Conservation (phyloP, 1,140 invertebrate genomes). For the Leptinotarsa defecta region DNA sequence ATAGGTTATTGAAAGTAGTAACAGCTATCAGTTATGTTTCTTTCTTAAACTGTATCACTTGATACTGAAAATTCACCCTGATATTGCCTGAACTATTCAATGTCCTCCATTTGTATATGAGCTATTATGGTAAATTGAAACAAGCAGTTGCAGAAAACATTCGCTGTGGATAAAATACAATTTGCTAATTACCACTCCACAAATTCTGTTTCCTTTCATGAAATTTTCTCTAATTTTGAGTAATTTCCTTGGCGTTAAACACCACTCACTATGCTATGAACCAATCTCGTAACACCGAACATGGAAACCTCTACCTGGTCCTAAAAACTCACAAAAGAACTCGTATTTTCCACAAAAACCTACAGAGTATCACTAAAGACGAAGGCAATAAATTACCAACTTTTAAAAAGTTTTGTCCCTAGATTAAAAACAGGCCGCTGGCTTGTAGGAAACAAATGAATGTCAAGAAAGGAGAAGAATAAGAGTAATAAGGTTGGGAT, state of each 20-base stretch:
- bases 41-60: too few species aligned
- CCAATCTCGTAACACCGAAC: background rate
- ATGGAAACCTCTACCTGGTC: conserved; percentile 20
- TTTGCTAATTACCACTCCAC: conserved; percentile 11
- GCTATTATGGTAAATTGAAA: background rate
- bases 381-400: conserved; percentile 48
- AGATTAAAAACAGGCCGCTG: conserved; percentile 55
- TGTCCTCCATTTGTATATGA: too few species aligned
- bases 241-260: conserved; percentile 15
- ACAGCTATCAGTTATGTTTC: too few species aligned
- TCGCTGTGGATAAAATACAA: conserved; percentile 6
- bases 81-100: too few species aligned
- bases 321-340: conserved; percentile 31
- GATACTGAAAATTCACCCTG: too few species aligned
- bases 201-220: conserved; percentile 13
- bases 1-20: too few species aligned
- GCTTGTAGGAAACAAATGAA: conserved; percentile 54
- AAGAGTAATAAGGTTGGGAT: conserved; percentile 53
- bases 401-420: conserved; percentile 51
- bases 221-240: conserved; percentile 23
- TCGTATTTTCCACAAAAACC: conserved; percentile 30
- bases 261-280: background rate
- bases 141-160: conserved; percentile 2
- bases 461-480: conserved; percentile 51
- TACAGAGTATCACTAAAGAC: conserved; percentile 28